A percentile compares a stretch with the other conserved stretches of the same genome.
These are phyloP conservation scores for Toxotes chatareus DNA, from an alignment of 2,113 vertebrate genomes.

Conservation along the genomic window DNA sequence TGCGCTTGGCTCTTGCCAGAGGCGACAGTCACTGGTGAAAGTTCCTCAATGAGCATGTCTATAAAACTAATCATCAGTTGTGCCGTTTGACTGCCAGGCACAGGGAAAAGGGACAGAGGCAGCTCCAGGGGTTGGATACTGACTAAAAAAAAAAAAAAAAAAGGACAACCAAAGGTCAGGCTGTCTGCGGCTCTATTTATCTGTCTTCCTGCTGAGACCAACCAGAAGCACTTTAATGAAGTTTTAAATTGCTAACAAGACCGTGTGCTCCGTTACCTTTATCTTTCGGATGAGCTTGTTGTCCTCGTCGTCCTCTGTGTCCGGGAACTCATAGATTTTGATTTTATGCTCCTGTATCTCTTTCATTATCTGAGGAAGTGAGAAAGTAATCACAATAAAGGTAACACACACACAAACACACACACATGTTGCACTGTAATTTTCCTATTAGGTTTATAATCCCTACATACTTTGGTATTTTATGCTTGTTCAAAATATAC, in stretches of 20 bases:
- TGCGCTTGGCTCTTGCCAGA: not conserved
- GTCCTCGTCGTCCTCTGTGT: slow-evolving; percentile 86
- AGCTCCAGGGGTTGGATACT: slow-evolving; percentile 4
- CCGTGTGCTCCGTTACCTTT: slow-evolving; percentile 73
- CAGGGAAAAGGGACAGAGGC: not conserved
- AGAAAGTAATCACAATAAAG: slow-evolving; percentile 7
- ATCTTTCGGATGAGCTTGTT: slow-evolving; percentile 86
- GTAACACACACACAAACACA: not conserved
- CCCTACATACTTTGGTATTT: no score
- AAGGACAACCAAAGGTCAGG: no score
- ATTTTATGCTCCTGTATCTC: slow-evolving; percentile 89
- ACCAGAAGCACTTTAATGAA: not conserved
- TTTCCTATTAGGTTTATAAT: not conserved
- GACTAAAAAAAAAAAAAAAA: not conserved
- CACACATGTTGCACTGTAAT: not conserved
- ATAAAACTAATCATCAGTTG: slow-evolving; percentile 1
- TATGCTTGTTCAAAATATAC: no score
- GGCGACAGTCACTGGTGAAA: not conserved
- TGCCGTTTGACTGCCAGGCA: not conserved
- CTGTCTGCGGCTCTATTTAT: not conserved
- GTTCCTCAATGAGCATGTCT: slow-evolving; percentile 13
- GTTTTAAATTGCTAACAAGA: not conserved
- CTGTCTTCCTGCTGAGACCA: not conserved
- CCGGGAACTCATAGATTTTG: slow-evolving; percentile 87
- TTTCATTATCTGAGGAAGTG: slow-evolving; percentile 83